Conservation (phyloP, 2,797 vertebrate species). For the Sciurus vulgaris region DNA sequence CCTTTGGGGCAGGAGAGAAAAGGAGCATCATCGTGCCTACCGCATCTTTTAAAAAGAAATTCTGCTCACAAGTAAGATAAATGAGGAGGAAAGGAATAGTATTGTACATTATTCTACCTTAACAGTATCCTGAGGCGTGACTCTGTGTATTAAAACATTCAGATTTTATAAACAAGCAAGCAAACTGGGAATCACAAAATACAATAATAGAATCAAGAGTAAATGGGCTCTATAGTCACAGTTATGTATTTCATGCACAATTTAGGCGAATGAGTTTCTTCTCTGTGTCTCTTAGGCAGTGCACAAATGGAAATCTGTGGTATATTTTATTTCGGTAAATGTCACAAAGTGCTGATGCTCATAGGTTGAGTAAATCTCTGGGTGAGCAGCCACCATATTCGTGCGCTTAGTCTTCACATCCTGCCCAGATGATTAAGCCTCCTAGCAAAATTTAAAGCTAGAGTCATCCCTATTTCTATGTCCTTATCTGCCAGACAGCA, state of each 20-base stretch:
- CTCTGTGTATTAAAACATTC: background rate
- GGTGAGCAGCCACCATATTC: background rate
- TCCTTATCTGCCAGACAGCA: background rate
- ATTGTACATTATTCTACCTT: background rate
- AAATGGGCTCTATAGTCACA: background rate
- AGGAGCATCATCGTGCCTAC: background rate
- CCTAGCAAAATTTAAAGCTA: background rate
- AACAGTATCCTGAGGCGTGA: background rate
- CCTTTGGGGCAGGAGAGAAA: background rate
- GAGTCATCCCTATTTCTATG: background rate
- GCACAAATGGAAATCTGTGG: background rate
- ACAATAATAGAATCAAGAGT: background rate
- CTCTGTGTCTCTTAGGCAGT: background rate
- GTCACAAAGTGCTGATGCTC: background rate
- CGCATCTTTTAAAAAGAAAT: background rate
- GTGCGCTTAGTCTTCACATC: background rate
- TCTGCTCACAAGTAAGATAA: background rate
- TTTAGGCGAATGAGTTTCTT: conserved; percentile 40
- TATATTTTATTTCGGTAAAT: conserved; percentile 30
- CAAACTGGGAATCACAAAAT: background rate
- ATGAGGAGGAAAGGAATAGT: background rate
- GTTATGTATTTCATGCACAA: background rate
- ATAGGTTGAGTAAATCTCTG: background rate
- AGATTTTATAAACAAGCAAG: background rate
- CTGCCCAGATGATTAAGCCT: background rate